phyloP scores from a whole-genome alignment of 1,140 invertebrate species.

The Ceratoteleas bidentatus region DNA sequence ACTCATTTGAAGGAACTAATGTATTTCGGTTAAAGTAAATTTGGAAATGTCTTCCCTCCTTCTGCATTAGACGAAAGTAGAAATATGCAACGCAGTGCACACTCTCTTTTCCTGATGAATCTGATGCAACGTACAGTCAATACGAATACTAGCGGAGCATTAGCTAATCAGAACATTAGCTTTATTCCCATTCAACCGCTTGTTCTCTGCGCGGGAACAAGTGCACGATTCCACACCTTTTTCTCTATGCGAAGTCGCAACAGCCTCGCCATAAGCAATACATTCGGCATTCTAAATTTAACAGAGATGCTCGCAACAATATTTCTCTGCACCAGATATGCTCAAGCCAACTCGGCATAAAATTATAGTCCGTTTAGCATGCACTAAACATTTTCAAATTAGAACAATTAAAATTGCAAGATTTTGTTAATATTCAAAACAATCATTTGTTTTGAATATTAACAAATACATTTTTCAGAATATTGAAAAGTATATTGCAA shows the following conservation, averaged over 20 bases:
- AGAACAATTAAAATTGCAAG: conserved; percentile 9
- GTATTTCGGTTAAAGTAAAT: no score
- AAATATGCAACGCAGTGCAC: background rate
- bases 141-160: background rate
- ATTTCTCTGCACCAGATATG: conserved; percentile 34
- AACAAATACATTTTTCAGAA: no score
- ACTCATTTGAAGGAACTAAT: no score
- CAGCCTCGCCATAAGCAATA: conserved; percentile 29
- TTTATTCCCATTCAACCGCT: conserved; percentile 19
- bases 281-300: conserved; percentile 44
- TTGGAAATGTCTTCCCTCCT: no score
- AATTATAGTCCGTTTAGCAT: conserved; percentile 31
- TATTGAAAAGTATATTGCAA: no score
- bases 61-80: conserved; percentile 3
- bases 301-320: conserved; percentile 22
- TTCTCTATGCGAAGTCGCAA: conserved; percentile 7
- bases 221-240: conserved; percentile 12
- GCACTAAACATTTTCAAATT: conserved; percentile 12
- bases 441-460: no score
- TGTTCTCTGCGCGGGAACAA: conserved; percentile 10
- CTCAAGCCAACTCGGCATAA: conserved; percentile 22
- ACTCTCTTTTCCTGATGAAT: conserved; percentile 2
- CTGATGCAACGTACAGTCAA: background rate
- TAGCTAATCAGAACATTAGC: conserved; percentile 14
- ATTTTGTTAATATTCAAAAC: background rate